Evolutionary conservation across 2,888 invertebrate genomes (phyloP).

Genomic region (Epirrhoe tristata): DNA sequence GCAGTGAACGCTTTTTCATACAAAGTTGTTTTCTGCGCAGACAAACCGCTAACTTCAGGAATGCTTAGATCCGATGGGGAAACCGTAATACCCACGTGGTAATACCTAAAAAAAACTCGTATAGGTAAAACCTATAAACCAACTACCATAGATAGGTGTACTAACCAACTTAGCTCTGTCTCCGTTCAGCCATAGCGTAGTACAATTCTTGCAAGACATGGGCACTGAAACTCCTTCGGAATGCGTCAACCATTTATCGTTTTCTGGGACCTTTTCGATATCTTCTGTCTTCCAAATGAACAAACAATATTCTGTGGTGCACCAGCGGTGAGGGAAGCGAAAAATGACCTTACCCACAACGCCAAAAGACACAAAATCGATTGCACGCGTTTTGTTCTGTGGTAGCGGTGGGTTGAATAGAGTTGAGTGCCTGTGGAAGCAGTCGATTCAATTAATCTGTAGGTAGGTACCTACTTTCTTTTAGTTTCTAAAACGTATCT

Average conservation of each 20-base stretch:
- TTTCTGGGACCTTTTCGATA: background rate
- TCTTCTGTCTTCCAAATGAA: background rate
- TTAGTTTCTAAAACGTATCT: too few relatives aligned
- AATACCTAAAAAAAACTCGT: too few relatives aligned
- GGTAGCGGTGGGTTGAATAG: background rate
- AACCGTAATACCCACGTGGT: too few relatives aligned
- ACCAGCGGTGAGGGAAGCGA: background rate
- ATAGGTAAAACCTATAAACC: too few relatives aligned
- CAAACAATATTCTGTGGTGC: background rate
- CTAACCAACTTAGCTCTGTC: conserved; percentile 1
- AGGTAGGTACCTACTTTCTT: background rate
- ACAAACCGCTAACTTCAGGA: too few relatives aligned
- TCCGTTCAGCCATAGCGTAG: background rate
- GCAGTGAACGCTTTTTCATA: too few relatives aligned
- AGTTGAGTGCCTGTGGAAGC: background rate
- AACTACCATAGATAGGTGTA: too few relatives aligned
- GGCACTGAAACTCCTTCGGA: background rate
- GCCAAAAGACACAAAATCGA: background rate
- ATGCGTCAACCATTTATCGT: background rate
- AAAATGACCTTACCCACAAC: background rate
- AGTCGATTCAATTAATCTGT: background rate
- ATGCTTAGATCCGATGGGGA: too few relatives aligned
- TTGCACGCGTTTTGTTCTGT: background rate
- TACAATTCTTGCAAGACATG: background rate
- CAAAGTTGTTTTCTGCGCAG: too few relatives aligned